Evolutionary conservation across 2,797 vertebrate genomes (phyloP), one percentile per base, ranked within the genome.

Genomic region (Ctenosaura bakeri): DNA sequence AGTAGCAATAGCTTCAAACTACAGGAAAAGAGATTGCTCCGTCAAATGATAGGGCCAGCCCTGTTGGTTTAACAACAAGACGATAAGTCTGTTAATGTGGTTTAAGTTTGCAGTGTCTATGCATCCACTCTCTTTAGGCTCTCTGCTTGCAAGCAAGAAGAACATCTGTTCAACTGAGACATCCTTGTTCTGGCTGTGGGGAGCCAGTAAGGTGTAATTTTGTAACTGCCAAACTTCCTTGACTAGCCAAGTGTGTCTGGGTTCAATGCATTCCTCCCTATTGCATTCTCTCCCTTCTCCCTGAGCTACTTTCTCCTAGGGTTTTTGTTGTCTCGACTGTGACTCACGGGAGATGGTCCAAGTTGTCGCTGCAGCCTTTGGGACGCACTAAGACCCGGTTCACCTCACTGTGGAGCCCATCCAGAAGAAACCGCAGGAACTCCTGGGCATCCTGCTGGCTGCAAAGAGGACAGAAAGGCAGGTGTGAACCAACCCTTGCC

Each of bases 371-470:
- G 6, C 86, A 96, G 89, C 95, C 92, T 89, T 97, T 97, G 0
- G 98, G 97, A 82, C 97, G 94, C 77, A 97, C 96, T 0, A 97
- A 97, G 18, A 98, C 98, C 0, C 98, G 96, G 97, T 99, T 99
- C 94, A 99, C 98, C 91, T 99, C 98, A 0, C 97, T 98, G 92
- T 99, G 99, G 86, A 99, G 98, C 6, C 99, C 98, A 0, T 99
- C 99, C 71, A 99, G 94, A 64, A 99, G 96, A 95, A 98, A 99
- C 84, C 98, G 97, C 91, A 99, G 97, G 90, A 99, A 99, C 89
- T 99, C 99, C 96, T 99, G 99, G 7, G 99, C 99, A 13, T 99
- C 99, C 96, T 99, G 99, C 96, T 99, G 99, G 96, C 99, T 99
- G 96, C 77, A 92, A 18, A 83, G 26, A 86, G 82, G 22, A 50